Evolutionary conservation across 2,797 vertebrate species (phyloP).

Genomic region (Fratercula arctica): DNA sequence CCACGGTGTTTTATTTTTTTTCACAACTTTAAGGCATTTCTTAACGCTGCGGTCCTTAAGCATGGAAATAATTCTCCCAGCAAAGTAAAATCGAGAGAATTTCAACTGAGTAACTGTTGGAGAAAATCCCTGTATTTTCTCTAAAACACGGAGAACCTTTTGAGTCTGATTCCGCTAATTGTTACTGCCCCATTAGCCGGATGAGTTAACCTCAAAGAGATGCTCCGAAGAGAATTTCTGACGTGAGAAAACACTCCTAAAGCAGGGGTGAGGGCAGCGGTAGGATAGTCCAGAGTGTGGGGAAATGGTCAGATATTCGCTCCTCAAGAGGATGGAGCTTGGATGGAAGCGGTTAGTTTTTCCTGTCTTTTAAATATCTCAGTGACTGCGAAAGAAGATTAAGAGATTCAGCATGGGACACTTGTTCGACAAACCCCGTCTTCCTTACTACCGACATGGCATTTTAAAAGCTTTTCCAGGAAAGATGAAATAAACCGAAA

Average conservation of each 20-base stretch:
- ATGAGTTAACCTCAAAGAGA: conserved; percentile 29
- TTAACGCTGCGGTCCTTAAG: not conserved
- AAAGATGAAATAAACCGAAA: not conserved
- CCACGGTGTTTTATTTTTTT: not conserved
- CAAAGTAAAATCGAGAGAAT: not conserved
- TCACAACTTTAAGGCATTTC: not conserved
- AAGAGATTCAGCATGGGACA: not conserved
- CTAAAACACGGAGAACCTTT: not conserved
- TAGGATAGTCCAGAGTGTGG: not conserved
- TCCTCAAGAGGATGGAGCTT: not conserved
- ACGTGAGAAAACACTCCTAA: not conserved
- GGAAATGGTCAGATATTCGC: not conserved
- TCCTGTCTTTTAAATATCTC: not conserved
- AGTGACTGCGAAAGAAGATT: not conserved
- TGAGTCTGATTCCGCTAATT: not conserved
- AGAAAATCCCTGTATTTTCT: not conserved
- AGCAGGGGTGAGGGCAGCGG: not conserved
- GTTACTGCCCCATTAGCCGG: not conserved
- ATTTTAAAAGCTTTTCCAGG: not conserved
- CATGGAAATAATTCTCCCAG: not conserved
- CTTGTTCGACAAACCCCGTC: not conserved
- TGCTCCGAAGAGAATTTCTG: not conserved
- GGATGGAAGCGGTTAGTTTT: not conserved
- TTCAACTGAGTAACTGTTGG: not conserved
- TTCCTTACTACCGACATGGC: not conserved